Evolutionary conservation across 2,113 vertebrate genomes (phyloP).

Genomic region (Cervus canadensis): DNA sequence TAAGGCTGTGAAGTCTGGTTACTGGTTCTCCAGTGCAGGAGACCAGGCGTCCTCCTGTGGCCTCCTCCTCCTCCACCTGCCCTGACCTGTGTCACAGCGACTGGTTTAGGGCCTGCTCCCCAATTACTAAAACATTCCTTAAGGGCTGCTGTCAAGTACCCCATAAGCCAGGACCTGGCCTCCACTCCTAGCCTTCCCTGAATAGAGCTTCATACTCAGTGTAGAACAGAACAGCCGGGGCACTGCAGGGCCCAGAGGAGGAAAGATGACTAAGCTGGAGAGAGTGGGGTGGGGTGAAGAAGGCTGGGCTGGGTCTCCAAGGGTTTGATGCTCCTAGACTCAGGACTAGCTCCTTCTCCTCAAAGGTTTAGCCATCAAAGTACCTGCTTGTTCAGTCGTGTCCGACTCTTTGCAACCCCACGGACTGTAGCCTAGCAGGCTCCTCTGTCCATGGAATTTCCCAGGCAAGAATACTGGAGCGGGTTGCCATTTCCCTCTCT

Average conservation of each 20-base stretch:
- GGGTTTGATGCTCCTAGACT: neutral
- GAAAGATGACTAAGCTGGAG: neutral
- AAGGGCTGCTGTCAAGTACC: neutral
- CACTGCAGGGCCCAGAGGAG: neutral
- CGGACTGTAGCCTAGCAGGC: neutral
- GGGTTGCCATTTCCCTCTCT: neutral
- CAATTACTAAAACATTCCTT: neutral
- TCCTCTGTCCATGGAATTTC: neutral
- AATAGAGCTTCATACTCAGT: neutral
- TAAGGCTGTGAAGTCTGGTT: neutral
- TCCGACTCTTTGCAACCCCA: neutral
- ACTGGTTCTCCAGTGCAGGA: neutral
- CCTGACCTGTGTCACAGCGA: rapidly evolving
- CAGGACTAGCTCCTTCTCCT: neutral
- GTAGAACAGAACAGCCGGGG: neutral
- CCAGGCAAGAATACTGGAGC: neutral
- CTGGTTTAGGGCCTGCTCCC: neutral
- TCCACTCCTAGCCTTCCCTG: neutral
- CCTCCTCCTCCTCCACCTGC: neutral
- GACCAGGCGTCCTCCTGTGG: neutral
- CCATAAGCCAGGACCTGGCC: neutral
- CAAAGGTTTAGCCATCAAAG: neutral
- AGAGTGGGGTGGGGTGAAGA: neutral
- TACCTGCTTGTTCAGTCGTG: neutral
- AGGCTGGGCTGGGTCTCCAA: neutral